Percentiles rank a stretch among this genome's conserved stretches.
phyloP scores from a whole-genome alignment of 2,113 vertebrate genomes.

The Otis tarda region DNA sequence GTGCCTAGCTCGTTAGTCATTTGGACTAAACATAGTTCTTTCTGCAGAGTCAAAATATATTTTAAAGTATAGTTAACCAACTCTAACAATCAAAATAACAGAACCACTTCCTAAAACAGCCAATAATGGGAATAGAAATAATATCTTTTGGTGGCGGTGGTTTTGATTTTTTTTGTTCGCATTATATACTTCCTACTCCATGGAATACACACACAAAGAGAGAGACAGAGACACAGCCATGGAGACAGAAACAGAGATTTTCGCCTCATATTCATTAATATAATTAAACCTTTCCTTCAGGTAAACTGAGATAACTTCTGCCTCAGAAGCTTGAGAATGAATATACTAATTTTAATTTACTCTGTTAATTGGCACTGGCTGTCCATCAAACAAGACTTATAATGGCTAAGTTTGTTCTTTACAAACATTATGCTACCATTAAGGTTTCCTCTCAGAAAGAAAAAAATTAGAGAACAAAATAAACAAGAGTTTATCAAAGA shows the following conservation, averaged over 20 bases:
- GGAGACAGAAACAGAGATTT: not conserved
- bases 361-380: not conserved
- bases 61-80: not conserved
- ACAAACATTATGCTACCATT: not conserved
- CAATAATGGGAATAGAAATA: not conserved
- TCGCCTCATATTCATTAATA: not conserved
- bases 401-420: not conserved
- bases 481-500: not conserved
- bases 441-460: not conserved
- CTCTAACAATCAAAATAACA: not conserved
- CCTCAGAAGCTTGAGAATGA: not conserved
- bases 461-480: not conserved
- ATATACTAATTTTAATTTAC: not conserved
- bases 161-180: not conserved
- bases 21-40: not conserved
- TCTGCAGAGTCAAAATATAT: not conserved
- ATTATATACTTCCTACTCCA: not conserved
- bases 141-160: fast-evolving
- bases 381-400: not conserved
- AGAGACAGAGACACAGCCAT: not conserved
- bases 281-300: not conserved
- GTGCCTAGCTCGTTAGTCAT: not conserved
- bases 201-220: not conserved
- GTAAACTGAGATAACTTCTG: not conserved
- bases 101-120: not conserved